Percentiles rank a stretch among this genome's conserved stretches.
phyloP scores from a whole-genome alignment of 2,113 vertebrate genomes.

The Scomber japonicus region DNA sequence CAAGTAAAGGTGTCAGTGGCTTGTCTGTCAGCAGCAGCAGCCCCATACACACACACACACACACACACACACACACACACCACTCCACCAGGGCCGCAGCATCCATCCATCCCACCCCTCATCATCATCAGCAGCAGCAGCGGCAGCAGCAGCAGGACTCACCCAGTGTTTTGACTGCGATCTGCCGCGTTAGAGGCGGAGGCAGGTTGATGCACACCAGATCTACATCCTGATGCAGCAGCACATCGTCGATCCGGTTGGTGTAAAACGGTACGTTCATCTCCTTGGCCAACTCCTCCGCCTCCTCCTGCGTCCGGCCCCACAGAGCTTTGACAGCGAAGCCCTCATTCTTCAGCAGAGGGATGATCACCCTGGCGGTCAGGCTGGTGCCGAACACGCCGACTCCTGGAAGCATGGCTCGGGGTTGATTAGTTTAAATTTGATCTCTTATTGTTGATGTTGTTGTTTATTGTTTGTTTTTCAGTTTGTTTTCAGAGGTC shows the following conservation, averaged over 20 bases:
- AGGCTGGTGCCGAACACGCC: slow-evolving; percentile 98
- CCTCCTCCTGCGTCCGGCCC: slow-evolving; percentile 97
- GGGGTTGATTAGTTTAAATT: slow-evolving; percentile 39
- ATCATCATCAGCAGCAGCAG: background rate
- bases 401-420: slow-evolving; percentile 96
- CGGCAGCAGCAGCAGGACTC: slow-evolving; percentile 73
- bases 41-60: background rate
- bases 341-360: slow-evolving; percentile 94
- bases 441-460: background rate
- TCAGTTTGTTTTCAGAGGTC: background rate
- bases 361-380: slow-evolving; percentile 95
- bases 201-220: slow-evolving; percentile 98
- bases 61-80: background rate
- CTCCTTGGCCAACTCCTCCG: slow-evolving; percentile 97
- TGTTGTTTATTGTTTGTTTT: background rate
- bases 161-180: slow-evolving; percentile 97
- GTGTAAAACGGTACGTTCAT: slow-evolving; percentile 98
- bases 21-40: background rate
- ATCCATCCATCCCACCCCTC: slow-evolving; percentile 13
- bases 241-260: slow-evolving; percentile 97
- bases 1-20: background rate
- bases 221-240: slow-evolving; percentile 97
- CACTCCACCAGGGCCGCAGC: slow-evolving; percentile 33
- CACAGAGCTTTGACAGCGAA: slow-evolving; percentile 97
- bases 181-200: slow-evolving; percentile 95